Evolutionary conservation across 2,888 invertebrate genomes (phyloP), one percentile per base, ranked within the genome.

Genomic region (Coelinius sp.): DNA sequence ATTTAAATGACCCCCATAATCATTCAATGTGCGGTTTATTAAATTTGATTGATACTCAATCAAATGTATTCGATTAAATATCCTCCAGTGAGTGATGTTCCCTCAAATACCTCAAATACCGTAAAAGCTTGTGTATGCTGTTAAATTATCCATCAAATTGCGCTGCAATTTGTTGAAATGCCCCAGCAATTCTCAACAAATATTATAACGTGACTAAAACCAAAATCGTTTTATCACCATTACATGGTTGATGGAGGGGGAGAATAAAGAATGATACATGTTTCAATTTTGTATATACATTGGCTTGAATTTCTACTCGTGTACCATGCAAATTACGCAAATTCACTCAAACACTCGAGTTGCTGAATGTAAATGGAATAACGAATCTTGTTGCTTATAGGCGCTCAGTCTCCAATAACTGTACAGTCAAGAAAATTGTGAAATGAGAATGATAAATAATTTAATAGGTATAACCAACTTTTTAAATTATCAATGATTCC

Each of bases 381-480:
- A 49, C 46, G 46, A 49, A 49, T 49, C 46, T 49, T 49, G 46
- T 49, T 49, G 46, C 46, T n/a, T n/a, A 49, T 14, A 49, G 46
- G 20, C 20, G 46, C 46, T 49, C 17, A 20, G 8, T 31, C 31
- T 20, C 8, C 46, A 12, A 41, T n/a, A 12, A n/a, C n/a, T n/a
- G n/a, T 41, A 41, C 5, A 41, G 12, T 5, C 41, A 41, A 41
- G 41, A 41, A 41, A 4, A 41, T n/a, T 4, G 5, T 41, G n/a
- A 41, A 41, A 41, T 10, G 35, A 35, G 10, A 41, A 41, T 41
- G n/a, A n/a, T n/a, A n/a, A n/a, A n/a, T n/a, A n/a, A n/a, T n/a
- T n/a, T n/a, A n/a, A n/a, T n/a, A n/a, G n/a, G n/a, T n/a, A n/a
- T n/a, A n/a, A n/a, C n/a, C n/a, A n/a, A n/a, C n/a, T n/a, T n/a